phyloP scores from a whole-genome alignment of 2,888 invertebrate species.

The Pachymerium ferrugineum region DNA sequence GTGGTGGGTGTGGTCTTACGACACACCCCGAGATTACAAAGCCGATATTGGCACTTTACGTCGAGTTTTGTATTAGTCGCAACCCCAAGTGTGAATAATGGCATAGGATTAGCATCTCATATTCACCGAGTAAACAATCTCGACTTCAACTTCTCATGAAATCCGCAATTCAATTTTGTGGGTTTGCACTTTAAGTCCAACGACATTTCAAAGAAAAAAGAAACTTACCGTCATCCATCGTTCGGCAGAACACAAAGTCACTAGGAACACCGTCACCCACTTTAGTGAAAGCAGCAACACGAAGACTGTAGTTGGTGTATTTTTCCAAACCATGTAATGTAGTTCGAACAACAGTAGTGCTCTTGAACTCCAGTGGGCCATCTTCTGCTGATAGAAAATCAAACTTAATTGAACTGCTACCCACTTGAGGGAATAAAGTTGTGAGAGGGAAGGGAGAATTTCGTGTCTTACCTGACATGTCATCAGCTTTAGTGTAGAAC shows the following conservation, averaged over 20 bases:
- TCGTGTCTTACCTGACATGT: slow-evolving; percentile 42
- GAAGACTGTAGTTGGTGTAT: slow-evolving; percentile 95
- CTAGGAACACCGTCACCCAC: slow-evolving; percentile 92
- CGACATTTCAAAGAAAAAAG: not conserved
- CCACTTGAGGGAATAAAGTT: not conserved
- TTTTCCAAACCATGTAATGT: slow-evolving; percentile 87
- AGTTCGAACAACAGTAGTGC: slow-evolving; percentile 29
- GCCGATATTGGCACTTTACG: slow-evolving; percentile 27
- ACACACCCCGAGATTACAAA: slow-evolving; percentile 27
- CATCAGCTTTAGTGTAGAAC: slow-evolving; percentile 81
- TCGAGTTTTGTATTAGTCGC: slow-evolving; percentile 9
- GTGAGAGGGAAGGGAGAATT: not conserved
- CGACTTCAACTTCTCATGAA: slow-evolving; percentile 4
- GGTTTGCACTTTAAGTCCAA: slow-evolving; percentile 9
- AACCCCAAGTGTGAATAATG: slow-evolving; percentile 17
- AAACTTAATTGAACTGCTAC: slow-evolving; percentile 3
- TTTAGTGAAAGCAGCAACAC: slow-evolving; percentile 88
- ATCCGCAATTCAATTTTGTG: slow-evolving; percentile 23
- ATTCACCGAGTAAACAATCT: not conserved
- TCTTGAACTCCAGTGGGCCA: slow-evolving; percentile 19
- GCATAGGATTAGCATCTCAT: slow-evolving; percentile 19
- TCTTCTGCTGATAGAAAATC: slow-evolving; percentile 19
- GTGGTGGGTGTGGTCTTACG: slow-evolving; percentile 19
- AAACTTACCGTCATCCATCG: slow-evolving; percentile 82
- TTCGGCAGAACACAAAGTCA: slow-evolving; percentile 82